Evolutionary conservation across 2,797 vertebrate species (phyloP), one percentile per base, ranked within the genome.

Genomic region (Sebastes umbrosus): DNA sequence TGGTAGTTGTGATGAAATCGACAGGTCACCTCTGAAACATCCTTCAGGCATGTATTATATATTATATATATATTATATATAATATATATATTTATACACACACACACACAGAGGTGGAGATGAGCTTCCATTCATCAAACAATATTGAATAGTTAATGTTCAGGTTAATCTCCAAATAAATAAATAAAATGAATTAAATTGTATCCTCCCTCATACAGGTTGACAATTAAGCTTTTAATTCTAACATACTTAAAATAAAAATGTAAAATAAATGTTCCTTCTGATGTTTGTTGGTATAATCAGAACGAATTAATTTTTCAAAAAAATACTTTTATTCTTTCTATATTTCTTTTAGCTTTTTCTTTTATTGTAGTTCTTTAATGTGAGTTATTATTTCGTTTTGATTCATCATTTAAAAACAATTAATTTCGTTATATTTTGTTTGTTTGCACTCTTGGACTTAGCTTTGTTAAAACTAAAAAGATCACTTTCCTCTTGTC

Each of bases 1-100:
- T 93, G 65, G 87, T 74, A 46, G 77, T 82, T 77, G 57, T 8
- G 76, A 80, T 79, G 36, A 83, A 62, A 32, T 58, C 31, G 11
- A 58, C 79, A 36, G 34, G 64, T 75, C 60, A 8, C 64, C 27
- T 66, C 62, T 73, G 20, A 73, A 43, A 52, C 75, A 14, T 64
- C 62, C 34, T 52, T 79, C 75, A 68, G 7, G 31, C 11, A 8
- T 20, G 34, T 52, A 18, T 39, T 16, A 10, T 10, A 20, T 24
- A 39, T 39, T 2, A 39, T 39, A 39, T 39, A 39, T 13, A 39
- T 13, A 5, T 39, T 6, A 39, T 39, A 39, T 39, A 39, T 39
- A 39, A 39, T 39, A 39, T 39, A 39, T 39, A 39, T 39, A 13
- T 39, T 14, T 39, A 13, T 39, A 39, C 12, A 39, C 36, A 4